Conservation (phyloP, 1,140 invertebrate species). For the Trichonephila inaurata region DNA sequence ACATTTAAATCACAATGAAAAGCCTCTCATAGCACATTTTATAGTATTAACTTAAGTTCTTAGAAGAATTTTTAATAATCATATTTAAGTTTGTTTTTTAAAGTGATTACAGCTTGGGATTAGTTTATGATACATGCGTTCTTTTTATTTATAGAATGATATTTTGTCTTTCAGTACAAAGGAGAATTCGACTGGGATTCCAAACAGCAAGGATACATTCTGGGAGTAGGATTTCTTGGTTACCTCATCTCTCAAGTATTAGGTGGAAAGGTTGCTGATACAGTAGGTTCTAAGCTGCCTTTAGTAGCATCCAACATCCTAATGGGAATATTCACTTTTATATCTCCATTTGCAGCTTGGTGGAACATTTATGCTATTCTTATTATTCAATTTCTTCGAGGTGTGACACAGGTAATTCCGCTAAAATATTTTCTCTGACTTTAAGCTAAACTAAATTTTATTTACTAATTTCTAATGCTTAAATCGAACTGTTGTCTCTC, state of each 20-base stretch:
- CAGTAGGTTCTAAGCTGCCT: conserved; percentile 91
- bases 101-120: no score
- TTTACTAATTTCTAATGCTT: no score
- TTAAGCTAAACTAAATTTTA: no score
- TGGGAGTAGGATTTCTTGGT: conserved; percentile 92
- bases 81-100: no score
- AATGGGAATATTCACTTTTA: conserved; percentile 48
- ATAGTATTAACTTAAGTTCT: no score
- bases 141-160: not conserved
- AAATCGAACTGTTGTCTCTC: no score
- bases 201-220: conserved; percentile 83
- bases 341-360: conserved; percentile 65
- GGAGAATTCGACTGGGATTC: conserved; percentile 77
- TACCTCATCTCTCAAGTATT: conserved; percentile 91
- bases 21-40: no score
- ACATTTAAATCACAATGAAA: no score
- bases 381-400: conserved; percentile 29
- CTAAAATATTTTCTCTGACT: no score
- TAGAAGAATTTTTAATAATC: no score
- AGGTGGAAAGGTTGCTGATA: conserved; percentile 88
- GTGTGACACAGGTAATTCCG: conserved; percentile 19
- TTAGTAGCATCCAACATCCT: conserved; percentile 83
- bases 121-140: no score
- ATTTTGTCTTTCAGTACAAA: not conserved
- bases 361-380: conserved; percentile 29